Evolutionary conservation across 2,113 vertebrate genomes (phyloP).

Genomic region (Notiomystis cincta): DNA sequence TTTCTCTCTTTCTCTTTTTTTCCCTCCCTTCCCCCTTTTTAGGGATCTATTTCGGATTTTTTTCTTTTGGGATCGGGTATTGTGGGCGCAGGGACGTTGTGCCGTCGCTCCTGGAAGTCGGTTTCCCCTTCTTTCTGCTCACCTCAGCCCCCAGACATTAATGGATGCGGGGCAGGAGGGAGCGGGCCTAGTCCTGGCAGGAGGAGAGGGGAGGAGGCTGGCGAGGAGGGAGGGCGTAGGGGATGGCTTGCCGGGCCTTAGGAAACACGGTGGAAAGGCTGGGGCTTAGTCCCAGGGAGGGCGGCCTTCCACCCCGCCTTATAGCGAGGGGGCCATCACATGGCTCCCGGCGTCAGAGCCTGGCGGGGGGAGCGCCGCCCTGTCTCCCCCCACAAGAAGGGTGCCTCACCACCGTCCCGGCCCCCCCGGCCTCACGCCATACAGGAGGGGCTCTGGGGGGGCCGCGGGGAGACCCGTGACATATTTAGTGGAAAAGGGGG

Average conservation of each 20-base stretch:
- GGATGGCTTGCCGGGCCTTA: background rate
- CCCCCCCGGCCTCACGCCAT: background rate
- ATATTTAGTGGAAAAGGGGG: background rate
- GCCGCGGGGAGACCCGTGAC: background rate
- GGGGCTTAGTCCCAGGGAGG: slow-evolving; percentile 81
- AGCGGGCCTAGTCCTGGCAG: background rate
- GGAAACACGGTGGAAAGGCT: slow-evolving; percentile 64
- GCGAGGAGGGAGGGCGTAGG: background rate
- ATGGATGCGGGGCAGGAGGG: background rate
- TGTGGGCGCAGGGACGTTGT: background rate
- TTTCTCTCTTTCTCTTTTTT: background rate
- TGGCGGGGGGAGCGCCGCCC: background rate
- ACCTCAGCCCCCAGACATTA: background rate
- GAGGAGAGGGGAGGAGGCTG: background rate
- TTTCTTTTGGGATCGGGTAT: background rate
- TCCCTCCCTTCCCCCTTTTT: too few species aligned
- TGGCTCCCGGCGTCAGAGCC: slow-evolving; percentile 82
- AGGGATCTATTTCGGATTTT: background rate
- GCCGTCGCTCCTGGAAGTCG: background rate
- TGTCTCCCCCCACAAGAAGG: background rate
- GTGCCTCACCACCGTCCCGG: background rate
- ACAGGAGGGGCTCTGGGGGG: background rate
- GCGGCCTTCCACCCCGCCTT: slow-evolving; percentile 78
- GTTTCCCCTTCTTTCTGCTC: background rate
- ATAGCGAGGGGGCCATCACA: slow-evolving; percentile 81